Base-by-base conservation (phyloP, 2,797 vertebrate genomes). In the Manis javanica region DNA sequence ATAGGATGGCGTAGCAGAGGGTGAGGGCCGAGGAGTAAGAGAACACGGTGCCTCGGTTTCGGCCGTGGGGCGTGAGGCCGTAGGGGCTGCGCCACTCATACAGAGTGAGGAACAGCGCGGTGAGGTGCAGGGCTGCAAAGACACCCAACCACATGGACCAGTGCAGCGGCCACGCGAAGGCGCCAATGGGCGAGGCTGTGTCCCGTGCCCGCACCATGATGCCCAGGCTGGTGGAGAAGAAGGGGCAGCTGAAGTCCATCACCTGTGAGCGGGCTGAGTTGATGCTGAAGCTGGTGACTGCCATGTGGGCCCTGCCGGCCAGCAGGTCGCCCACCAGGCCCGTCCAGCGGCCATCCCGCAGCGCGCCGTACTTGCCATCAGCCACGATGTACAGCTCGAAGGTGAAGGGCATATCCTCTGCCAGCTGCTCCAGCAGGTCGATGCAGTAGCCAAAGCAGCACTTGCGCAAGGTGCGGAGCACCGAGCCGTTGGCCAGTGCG, bases 391-490 rank as follows among this genome's bases (percentile, higher is more conserved):
- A 99, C 55, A 99, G 99, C 96, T 99, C 99, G 0, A 99, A 99
- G 81, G 99, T 98, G 0, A 99, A 99, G 94, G 98, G 98, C 51
- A 99, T 95, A 97, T 99, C 99, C 97, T 99, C 99, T 0, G 99
- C 99, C 96, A 99, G 98, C 94, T 99, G 99, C 98, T 99, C 99
- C 97, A 99, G 98, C 93, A 99, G 98, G 98, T 99, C 99, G 0
- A 99, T 99, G 98, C 99, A 99, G 98, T 99, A 99, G 0, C 99
- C 99, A 0, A 99, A 99, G 98, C 99, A 99, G 97, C 99, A 99
- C 66, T 99, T 99, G 85, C 99, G 99, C 96, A 99, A 98, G 1
- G 96, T 98, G 0, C 94, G 97, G 0, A 99, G 99, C 74, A 98
- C 98, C 0, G 98, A 99, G 79, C 98, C 96, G 0, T 99, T 99